Base-by-base conservation (phyloP, 2,888 invertebrate species). In the Eilema caniola region DNA sequence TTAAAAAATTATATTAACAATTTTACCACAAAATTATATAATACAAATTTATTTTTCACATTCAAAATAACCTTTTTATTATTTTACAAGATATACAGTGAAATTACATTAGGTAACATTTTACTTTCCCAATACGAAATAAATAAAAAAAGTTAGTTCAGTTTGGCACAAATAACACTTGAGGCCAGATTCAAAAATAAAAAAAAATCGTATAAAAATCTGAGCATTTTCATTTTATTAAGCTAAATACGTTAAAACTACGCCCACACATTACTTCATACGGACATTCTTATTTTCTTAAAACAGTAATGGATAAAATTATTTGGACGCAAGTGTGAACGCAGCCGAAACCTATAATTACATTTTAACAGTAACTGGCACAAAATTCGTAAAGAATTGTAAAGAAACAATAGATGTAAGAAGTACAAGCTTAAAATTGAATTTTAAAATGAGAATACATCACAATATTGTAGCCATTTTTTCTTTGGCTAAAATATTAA, bases 301-400 rank as follows among this genome's bases (percentile, higher is more conserved):
- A 76, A 75, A 75, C 25, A 16, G 37, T 70, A 73, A 73, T 24
- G 64, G 62, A 28, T 53, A 69, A 67, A 65, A 53, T 60, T 33
- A 59, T 28, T 37, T 23, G 69, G 63, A 60, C 68, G 66, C 68
- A 71, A 75, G 59, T 72, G 65, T 67, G 76, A 69, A 73, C 73
- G 56, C 74, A 81, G 69, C 14, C 69, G 75, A 72, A 78, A 74
- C 64, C 82, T 81, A 79, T 80, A 47, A 76, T 70, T 76, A 82
- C 70, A 75, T 74, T 81, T 89, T 90, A 90, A 90, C 80, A 87
- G 85, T 93, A 93, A 93, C 94, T 94, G 93, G 93, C 94, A 94
- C 93, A 93, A 90, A 90, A 92, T 92, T 93, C 92, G 87, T 92
- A 90, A 87, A 87, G 85, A 85, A 83, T 79, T 79, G 79, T 79